Percentiles rank a stretch among this genome's conserved stretches.
Evolutionary conservation across 2,888 invertebrate species (phyloP).

Genomic region (Cryptosula pallasiana): DNA sequence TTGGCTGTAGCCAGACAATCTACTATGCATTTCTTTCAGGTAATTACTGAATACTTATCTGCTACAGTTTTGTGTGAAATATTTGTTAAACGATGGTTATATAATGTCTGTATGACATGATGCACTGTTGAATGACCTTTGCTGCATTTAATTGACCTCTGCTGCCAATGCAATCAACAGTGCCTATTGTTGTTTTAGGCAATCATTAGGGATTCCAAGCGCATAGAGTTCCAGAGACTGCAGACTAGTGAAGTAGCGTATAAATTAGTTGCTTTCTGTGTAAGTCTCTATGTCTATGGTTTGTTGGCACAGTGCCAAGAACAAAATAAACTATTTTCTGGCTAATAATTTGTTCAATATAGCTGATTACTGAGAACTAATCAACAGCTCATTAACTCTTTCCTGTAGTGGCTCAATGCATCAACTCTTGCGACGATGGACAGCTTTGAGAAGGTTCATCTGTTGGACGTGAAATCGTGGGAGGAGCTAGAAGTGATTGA

Average conservation of each 20-base stretch:
- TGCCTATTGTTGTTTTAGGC: slow-evolving; percentile 35
- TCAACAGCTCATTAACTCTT: too few species aligned
- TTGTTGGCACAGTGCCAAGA: too few species aligned
- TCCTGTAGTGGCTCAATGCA: slow-evolving; percentile 77
- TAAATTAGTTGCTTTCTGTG: slow-evolving; percentile 64
- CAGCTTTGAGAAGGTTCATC: slow-evolving; percentile 74
- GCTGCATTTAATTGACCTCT: not conserved
- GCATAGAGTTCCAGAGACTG: slow-evolving; percentile 54
- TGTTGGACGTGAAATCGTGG: slow-evolving; percentile 82
- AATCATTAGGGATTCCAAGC: slow-evolving; percentile 43
- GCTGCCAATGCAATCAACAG: not conserved
- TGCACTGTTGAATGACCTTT: too few species aligned
- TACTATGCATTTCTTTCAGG: slow-evolving; percentile 79
- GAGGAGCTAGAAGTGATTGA: slow-evolving; percentile 68
- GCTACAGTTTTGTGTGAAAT: too few species aligned
- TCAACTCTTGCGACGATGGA: slow-evolving; percentile 79
- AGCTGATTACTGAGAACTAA: too few species aligned
- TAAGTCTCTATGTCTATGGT: slow-evolving; percentile 29
- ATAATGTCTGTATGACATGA: too few species aligned
- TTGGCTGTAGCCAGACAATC: slow-evolving; percentile 82
- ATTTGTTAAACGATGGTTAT: too few species aligned
- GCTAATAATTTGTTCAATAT: too few species aligned
- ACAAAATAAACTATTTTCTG: too few species aligned
- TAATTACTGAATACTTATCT: too few species aligned
- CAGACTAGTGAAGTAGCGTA: slow-evolving; percentile 68